phyloP scores from a whole-genome alignment of 2,888 invertebrate species.

The Elysia crispata region DNA sequence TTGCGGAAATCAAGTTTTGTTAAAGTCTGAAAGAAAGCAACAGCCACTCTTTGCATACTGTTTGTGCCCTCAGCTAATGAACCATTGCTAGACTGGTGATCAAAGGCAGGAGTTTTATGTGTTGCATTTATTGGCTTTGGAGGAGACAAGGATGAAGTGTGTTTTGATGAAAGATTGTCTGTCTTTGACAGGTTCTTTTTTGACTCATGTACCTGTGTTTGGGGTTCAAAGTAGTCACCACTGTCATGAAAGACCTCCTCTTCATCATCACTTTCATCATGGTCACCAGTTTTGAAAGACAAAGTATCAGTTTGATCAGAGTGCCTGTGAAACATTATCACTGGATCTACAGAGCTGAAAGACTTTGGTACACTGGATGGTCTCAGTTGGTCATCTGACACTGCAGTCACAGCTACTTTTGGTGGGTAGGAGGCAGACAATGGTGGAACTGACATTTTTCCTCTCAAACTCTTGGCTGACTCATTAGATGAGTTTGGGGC shows the following conservation, averaged over 20 bases:
- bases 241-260: slow-evolving; percentile 44
- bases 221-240: slow-evolving; percentile 41
- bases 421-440: slow-evolving; percentile 28
- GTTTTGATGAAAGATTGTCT: too few species aligned
- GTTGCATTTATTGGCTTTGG: neutral
- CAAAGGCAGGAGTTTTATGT: neutral
- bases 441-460: neutral
- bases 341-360: slow-evolving; percentile 18
- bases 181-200: neutral
- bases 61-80: slow-evolving; percentile 3
- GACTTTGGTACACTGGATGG: slow-evolving; percentile 41
- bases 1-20: slow-evolving; percentile 30
- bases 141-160: neutral
- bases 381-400: neutral
- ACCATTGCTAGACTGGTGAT: neutral
- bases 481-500: neutral
- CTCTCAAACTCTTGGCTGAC: neutral
- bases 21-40: slow-evolving; percentile 29
- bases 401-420: neutral
- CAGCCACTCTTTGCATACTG: slow-evolving; percentile 38
- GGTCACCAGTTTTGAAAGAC: slow-evolving; percentile 27
- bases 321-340: too few species aligned
- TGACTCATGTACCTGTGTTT: too few species aligned
- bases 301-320: too few species aligned
- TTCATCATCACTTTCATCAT: slow-evolving; percentile 38